Base-by-base conservation (phyloP, 35 echinoderm and acorn worm genomes). In the Chiridota heheva region DNA sequence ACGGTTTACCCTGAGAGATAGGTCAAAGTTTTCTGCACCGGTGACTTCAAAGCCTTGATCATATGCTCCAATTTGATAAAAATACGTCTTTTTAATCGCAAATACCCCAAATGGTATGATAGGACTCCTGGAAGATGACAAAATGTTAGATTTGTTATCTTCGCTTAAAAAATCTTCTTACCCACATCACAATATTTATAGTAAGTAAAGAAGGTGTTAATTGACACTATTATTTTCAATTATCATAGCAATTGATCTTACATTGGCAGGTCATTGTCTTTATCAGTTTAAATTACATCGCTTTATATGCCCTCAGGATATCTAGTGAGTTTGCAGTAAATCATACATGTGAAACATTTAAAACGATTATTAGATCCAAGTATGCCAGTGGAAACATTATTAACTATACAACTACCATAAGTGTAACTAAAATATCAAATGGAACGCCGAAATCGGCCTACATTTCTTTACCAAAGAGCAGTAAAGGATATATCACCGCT, bases 31-130 rank as follows among this genome's bases (percentile, higher is more conserved):
- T 63, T 92, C 90, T 25, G 76, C 89, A 7, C 89, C 90, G 83
- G 76, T 86, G 7, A 92, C 82, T 58, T 92, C 90, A 82, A 92
- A 86, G 4, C 90, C 90, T n/a, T 82, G 37, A 75, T 92, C 90
- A 60, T 92, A 92, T 5, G 90, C 87, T 36, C 90, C 90, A 33
- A 92, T 81, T 61, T 92, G 83, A 46, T 92, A 73, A 82, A 87
- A 92, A 44, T 92, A 92, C 18, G 20, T 71, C 36, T 75, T 92
- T 48, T 86, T 78, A 17, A 92, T 86, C 32, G 83, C 76, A 78
- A 92, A 92, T 2, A 92, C 24, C 38, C 90, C 90, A 35, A 82
- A 82, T 16, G 90, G 83, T 84, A 92, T 92, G 5, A 84, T 92
- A 24, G 90, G 89, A 0, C 73, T 57, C 63, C 89, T 91, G 56